Conservation (phyloP, 35 echinoderm and acorn worm species). For the Ophiothrix spiculata region DNA sequence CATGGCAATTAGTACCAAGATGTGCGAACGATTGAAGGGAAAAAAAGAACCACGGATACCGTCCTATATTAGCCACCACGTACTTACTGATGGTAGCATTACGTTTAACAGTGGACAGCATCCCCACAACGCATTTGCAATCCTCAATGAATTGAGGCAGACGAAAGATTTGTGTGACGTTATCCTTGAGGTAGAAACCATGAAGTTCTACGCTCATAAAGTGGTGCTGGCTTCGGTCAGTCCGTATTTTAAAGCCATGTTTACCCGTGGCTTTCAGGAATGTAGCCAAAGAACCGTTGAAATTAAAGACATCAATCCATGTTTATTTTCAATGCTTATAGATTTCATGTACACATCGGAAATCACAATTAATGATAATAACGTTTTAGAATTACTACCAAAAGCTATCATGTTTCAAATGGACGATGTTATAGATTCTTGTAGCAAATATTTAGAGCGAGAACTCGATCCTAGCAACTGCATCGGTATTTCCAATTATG, state of each 20-base stretch:
- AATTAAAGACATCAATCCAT: constrained; percentile 86
- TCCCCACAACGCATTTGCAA: constrained; percentile 65
- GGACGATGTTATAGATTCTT: constrained; percentile 74
- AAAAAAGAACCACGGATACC: not conserved
- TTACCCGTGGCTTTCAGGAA: constrained; percentile 85
- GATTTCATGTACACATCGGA: constrained; percentile 94
- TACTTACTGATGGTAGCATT: constrained; percentile 36
- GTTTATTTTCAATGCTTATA: constrained; percentile 76
- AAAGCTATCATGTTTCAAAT: constrained; percentile 95
- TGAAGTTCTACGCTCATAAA: constrained; percentile 81
- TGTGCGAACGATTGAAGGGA: too few species aligned
- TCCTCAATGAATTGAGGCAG: constrained; percentile 78
- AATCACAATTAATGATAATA: constrained; percentile 73
- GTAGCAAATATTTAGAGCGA: constrained; percentile 77
- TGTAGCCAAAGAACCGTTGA: constrained; percentile 76
- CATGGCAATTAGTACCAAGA: too few species aligned
- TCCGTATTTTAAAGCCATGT: constrained; percentile 95
- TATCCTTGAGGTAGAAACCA: constrained; percentile 70
- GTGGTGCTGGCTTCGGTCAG: constrained; percentile 86
- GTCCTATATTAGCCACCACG: constrained; percentile 1
- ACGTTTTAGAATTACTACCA: constrained; percentile 76
- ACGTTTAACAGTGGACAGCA: constrained; percentile 66
- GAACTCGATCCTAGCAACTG: constrained; percentile 91
- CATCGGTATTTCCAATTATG: constrained; percentile 85
- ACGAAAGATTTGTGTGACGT: constrained; percentile 78